A percentile compares a stretch with the other conserved stretches of the same genome.
Evolutionary conservation across 2,888 invertebrate genomes (phyloP).

Genomic region (Aleiodes testaceus): DNA sequence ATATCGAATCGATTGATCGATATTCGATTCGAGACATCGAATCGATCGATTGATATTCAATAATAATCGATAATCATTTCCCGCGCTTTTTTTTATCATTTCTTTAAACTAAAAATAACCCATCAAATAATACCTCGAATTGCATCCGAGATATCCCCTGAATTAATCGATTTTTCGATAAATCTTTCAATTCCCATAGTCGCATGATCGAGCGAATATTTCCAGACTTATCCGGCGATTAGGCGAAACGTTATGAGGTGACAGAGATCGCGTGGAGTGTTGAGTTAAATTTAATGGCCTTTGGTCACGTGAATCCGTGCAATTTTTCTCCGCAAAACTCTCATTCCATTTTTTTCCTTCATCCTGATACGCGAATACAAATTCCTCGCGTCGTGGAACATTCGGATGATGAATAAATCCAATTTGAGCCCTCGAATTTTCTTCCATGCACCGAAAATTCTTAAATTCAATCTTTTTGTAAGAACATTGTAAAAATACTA

Average conservation of each 20-base stretch:
- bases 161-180: not conserved
- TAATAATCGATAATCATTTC: no score
- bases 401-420: not conserved
- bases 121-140: not conserved
- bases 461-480: no score
- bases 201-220: conserved; percentile 60
- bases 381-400: not conserved
- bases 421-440: no score
- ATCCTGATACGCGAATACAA: not conserved
- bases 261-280: conserved; percentile 68
- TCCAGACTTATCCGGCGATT: conserved; percentile 68
- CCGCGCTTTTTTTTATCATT: no score
- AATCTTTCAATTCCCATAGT: conserved; percentile 14
- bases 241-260: conserved; percentile 68
- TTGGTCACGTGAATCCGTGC: conserved; percentile 62
- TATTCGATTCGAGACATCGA: no score
- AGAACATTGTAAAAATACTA: no score
- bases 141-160: no score
- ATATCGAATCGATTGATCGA: no score
- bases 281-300: conserved; percentile 58
- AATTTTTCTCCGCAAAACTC: conserved; percentile 39
- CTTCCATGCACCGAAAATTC: no score
- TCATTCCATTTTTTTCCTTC: not conserved
- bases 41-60: no score
- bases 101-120: no score